Evolutionary conservation across 2,888 invertebrate species (phyloP), one percentile per base, ranked within the genome.

Genomic region (Tubulanus polymorphus): DNA sequence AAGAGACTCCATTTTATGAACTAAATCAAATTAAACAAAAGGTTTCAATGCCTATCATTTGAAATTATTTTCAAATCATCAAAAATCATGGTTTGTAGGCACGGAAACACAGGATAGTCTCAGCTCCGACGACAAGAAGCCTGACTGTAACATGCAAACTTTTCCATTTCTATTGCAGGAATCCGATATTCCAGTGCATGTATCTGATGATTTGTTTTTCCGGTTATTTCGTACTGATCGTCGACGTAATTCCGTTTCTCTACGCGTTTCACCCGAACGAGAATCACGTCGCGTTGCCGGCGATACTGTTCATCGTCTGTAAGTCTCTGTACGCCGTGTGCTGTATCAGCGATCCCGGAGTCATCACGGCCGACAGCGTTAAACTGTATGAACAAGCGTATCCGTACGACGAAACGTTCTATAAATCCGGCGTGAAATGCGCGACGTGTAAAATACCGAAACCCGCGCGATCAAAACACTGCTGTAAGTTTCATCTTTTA

Each of bases 391-490:
- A 45, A 30, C 48, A 60, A 8, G 54, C 66, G 2, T 75, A 74
- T 60, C 52, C 61, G 29, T 66, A 63, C 53, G 75, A 75, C 62
- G 67, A 64, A 1, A 45, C 63, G 3, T 50, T 75, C 48, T 76
- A 70, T 62, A 55, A 65, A 46, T 49, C 52, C 12, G 63, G 63
- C 26, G 48, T 37, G 0, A 55, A 53, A 8, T 76, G 76, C 56
- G 54, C 55, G 5, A 76, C 75, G 0, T 76, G 76, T 60, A 57
- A 65, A 18, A 53, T 71, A 20, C 49, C 58, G 10, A 74, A 73
- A 55, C 74, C 75, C 47, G 70, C 74, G 27, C 60, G 76, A 48
- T 75, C 75, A 27, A 76, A 75, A 57, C 76, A 76, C 59, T 76
- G 76, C 59, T 67, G 76, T 76, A 65, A 71, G 75, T 72, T n/a